Evolutionary conservation across 2,113 vertebrate genomes (phyloP).

Genomic region (Chauna torquata): DNA sequence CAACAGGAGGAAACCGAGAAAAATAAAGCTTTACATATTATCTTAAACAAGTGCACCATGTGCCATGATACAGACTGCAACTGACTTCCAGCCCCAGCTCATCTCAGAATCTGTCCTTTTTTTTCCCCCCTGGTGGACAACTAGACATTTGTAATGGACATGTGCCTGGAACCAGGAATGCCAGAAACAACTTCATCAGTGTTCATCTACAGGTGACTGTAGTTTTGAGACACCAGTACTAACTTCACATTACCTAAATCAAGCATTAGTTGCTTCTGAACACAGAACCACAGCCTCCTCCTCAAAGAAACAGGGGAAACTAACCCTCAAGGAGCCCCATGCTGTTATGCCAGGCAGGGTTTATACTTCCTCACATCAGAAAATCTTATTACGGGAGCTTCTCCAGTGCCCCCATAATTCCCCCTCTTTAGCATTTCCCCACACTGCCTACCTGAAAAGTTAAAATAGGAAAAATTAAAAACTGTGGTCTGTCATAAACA

Average conservation of each 20-base stretch:
- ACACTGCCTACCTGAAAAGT: background rate
- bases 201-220: background rate
- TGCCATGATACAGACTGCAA: fast-evolving
- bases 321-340: background rate
- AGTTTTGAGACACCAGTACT: background rate
- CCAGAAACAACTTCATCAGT: background rate
- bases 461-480: background rate
- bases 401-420: background rate
- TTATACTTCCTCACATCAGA: background rate
- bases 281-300: background rate
- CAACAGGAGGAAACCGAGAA: background rate
- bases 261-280: background rate
- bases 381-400: conserved; percentile 22
- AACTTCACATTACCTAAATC: background rate
- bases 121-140: background rate
- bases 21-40: background rate
- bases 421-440: background rate
- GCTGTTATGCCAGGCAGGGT: background rate
- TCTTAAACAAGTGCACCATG: background rate
- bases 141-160: background rate
- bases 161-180: background rate
- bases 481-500: background rate
- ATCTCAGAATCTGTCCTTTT: background rate
- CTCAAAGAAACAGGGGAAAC: background rate
- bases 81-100: background rate